Base-by-base conservation (phyloP, 2,797 vertebrate species). In the Lacerta bilineata region DNA sequence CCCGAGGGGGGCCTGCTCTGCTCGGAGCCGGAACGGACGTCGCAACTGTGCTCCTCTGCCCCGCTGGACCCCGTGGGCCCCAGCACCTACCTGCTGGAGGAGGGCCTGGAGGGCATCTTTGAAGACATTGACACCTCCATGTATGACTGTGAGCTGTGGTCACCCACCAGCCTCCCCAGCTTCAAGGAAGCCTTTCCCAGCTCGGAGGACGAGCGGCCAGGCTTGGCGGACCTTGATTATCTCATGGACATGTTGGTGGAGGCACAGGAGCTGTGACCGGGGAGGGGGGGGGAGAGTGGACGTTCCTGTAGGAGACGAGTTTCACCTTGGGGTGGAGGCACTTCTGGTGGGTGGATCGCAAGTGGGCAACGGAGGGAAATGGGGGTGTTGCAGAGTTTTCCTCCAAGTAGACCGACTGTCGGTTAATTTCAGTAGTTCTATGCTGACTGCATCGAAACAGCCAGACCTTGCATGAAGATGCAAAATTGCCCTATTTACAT, bases 81-180 rank as follows among this genome's bases (percentile, higher is more conserved):
- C 1, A 88, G 89, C 17, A 87, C 89, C 89, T 96, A 93, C 91
- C 91, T 96, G 29, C 86, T 95, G 78, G 95, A 96, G 4, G 95
- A 96, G 46, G 91, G 95, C 55, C 87, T 96, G 0, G 95, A 97
- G 88, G 95, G 93, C 15, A 88, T 96, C 33, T 97, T 97, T 84
- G 96, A 96, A 79, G 96, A 96, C 89, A 96, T 97, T 1, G 96
- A 96, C 89, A 96, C 96, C 15, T 96, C 96, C 79, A 97, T 96
- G 96, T 97, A 97, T 5, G 96, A 97, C 83, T 94, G 93, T 66
- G 94, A 96, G 87, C 93, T 95, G 15, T 96, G 96, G 95, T 72
- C 88, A 1, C 43, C 86, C 18, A 74, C 41, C 7, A 71, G 76
- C 59, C 90, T 93, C 27, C 86, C 90, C 33, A 64, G 75, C 79